Evolutionary conservation across 1,140 invertebrate species (phyloP), one percentile per base, ranked within the genome.

Genomic region (Saxidomus purpurata): DNA sequence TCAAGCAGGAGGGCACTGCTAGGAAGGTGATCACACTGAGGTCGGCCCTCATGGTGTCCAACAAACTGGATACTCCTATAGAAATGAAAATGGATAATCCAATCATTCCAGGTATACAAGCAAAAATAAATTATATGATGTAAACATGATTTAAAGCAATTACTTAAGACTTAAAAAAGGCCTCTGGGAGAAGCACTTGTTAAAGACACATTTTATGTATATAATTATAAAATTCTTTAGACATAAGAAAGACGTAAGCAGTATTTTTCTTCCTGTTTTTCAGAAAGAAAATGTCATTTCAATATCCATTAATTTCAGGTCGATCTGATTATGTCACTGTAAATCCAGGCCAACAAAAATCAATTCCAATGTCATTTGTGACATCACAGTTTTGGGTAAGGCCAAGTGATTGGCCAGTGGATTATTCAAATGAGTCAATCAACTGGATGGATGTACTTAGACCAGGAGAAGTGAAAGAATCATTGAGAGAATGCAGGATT

Each of bases 21-120:
- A 97, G 98, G 88, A 99, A 99, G 96, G 96, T 99, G 83, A 98
- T 99, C n/a, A 98, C 98, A n/a, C 97, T 99, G 4, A 97, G 98
- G 83, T 99, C 99, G 34, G 98, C 98, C 49, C 96, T 99, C 63
- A 97, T 97, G 82, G 95, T 99, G 1, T 95, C 97, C 9, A 99
- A 99, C 96, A 92, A 92, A 74, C 91, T 95, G 34, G 92, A 94
- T 52, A 90, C 92, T 38, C 67, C 91, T 71, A 81, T 95, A 22
- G 93, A 95, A 47, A 81, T 95, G 13, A 94, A 92, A 55, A 87
- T 96, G 86, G 91, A 94, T 47, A 88, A 89, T 59, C 91, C 22
- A 61, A 92, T 91, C 87, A 92, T 79, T 84, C 89, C 79, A 89
- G 93, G 92, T 49, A 83, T 81, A 19, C 43, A 43, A 40, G 4